Conservation (phyloP, 2,113 vertebrate species). For the Mormoops blainvillei region DNA sequence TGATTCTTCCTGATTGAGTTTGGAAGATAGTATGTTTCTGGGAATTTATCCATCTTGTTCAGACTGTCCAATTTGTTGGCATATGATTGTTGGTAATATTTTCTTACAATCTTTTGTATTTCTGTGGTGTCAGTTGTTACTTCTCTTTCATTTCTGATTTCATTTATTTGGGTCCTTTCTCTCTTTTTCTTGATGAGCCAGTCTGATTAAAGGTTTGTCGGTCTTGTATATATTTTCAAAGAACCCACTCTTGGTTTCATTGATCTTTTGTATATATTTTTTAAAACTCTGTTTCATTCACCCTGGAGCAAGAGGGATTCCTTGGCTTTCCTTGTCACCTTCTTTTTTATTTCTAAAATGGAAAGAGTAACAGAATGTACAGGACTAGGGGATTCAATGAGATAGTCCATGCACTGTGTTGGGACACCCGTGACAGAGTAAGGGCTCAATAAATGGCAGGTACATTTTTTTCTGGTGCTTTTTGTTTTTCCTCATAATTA, state of each 20-base stretch:
- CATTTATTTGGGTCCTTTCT: neutral
- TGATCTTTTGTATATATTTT: neutral
- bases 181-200: neutral
- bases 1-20: neutral
- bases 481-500: neutral
- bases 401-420: neutral
- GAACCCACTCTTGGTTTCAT: neutral
- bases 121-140: neutral
- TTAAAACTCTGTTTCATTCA: neutral
- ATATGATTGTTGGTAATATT: neutral
- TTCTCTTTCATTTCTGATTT: neutral
- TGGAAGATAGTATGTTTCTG: neutral
- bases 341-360: neutral
- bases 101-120: neutral
- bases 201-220: neutral
- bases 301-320: neutral
- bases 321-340: neutral
- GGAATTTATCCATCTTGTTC: neutral
- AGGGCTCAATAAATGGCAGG: neutral
- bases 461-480: neutral
- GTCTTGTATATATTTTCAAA: neutral
- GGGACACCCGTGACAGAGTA: neutral
- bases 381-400: rapidly evolving
- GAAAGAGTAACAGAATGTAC: neutral
- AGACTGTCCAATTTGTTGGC: neutral